Percentiles rank a stretch among this genome's conserved stretches.
phyloP scores from a whole-genome alignment of 1,140 invertebrate genomes.

The Eubasilissa regina region DNA sequence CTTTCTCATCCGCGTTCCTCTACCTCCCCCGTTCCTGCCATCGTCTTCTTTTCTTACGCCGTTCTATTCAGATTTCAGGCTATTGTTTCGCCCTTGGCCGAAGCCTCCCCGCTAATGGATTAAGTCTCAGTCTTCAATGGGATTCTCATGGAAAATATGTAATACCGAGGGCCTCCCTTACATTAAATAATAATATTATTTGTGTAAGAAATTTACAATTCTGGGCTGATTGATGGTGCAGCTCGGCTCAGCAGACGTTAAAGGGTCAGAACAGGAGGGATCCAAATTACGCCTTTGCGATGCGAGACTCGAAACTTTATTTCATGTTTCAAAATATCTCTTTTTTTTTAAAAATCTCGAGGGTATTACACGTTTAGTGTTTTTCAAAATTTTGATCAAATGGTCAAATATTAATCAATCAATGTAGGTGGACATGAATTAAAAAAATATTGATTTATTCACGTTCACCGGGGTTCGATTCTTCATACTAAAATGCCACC shows the following conservation, averaged over 20 bases:
- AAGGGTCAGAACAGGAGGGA: neutral
- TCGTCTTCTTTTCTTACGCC: neutral
- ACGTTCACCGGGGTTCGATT: no score
- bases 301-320: no score
- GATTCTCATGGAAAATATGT: constrained; percentile 18
- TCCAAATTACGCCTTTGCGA: no score
- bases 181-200: constrained; percentile 29
- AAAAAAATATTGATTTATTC: no score
- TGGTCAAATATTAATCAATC: no score
- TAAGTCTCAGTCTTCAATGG: constrained; percentile 28
- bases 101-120: constrained; percentile 12
- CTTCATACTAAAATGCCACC: no score
- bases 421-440: no score
- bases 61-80: constrained; percentile 16
- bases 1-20: neutral
- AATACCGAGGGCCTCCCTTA: constrained; percentile 1
- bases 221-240: constrained; percentile 1
- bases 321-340: no score
- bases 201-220: constrained; percentile 34
- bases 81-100: constrained; percentile 25
- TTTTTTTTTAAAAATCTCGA: no score
- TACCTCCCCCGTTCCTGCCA: neutral
- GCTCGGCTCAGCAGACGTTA: neutral
- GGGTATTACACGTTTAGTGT: no score
- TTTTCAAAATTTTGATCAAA: no score